Percentiles rank a stretch among this genome's conserved stretches.
phyloP scores from a whole-genome alignment of 2,888 invertebrate species.

The Leptinotarsa tumamoca region DNA sequence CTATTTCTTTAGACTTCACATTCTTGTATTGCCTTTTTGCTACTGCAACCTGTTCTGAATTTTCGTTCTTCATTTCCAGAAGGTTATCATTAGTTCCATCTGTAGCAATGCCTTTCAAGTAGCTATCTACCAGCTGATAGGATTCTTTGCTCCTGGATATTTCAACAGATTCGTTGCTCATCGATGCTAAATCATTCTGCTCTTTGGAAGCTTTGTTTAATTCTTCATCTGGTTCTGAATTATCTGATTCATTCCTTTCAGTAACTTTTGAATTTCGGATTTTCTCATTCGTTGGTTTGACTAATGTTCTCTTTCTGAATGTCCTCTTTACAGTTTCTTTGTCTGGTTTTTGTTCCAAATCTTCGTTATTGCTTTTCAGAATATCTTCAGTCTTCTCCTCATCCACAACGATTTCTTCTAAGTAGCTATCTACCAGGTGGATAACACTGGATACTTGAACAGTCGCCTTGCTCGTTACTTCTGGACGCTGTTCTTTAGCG shows the following conservation, averaged over 20 bases:
- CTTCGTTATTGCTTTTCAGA: too few relatives aligned
- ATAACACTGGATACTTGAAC: too few relatives aligned
- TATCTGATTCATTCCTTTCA: background rate
- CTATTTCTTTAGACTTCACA: background rate
- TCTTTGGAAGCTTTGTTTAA: too few relatives aligned
- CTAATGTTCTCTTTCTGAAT: background rate
- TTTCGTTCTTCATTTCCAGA: background rate
- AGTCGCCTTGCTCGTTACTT: too few relatives aligned
- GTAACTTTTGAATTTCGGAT: too few relatives aligned
- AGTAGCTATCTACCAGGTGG: too few relatives aligned
- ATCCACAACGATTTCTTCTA: too few relatives aligned
- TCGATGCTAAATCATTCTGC: background rate
- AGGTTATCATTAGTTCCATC: background rate
- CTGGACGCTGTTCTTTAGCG: too few relatives aligned
- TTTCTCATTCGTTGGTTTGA: background rate
- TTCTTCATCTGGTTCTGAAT: too few relatives aligned
- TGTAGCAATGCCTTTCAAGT: slow-evolving; percentile 13
- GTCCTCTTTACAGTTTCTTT: background rate
- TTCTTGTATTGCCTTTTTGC: slow-evolving; percentile 1
- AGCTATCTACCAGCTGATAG: slow-evolving; percentile 20
- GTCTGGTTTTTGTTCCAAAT: too few relatives aligned
- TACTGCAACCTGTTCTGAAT: background rate
- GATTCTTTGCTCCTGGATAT: slow-evolving; percentile 1
- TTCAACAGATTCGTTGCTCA: background rate
- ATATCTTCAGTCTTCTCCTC: too few relatives aligned